Conservation (phyloP, 2,888 invertebrate species). For the Acleris emargana region DNA sequence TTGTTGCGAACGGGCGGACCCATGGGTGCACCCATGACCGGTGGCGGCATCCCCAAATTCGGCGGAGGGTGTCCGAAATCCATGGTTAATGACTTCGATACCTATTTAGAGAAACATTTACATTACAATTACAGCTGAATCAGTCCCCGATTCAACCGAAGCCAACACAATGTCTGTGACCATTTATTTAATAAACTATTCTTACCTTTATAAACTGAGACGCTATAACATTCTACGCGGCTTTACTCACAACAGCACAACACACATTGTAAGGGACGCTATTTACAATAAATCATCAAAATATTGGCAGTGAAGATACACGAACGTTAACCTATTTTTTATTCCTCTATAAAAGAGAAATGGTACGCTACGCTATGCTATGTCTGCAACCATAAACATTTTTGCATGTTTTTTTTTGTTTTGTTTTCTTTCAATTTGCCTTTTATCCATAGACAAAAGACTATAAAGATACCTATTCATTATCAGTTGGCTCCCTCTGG, state of each 20-base stretch:
- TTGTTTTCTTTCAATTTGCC: constrained; percentile 12
- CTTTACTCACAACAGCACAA: constrained; percentile 55
- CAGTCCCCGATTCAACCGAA: constrained; percentile 8
- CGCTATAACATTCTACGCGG: constrained; percentile 70
- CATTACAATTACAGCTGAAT: constrained; percentile 52
- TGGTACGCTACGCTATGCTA: constrained; percentile 46
- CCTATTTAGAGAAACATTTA: constrained; percentile 74
- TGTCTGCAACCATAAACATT: constrained; percentile 24
- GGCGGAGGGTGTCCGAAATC: constrained; percentile 79
- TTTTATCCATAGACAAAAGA: constrained; percentile 11
- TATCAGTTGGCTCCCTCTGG: background rate
- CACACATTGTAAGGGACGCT: constrained; percentile 52
- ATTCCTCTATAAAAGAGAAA: constrained; percentile 56
- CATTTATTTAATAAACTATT: constrained; percentile 37
- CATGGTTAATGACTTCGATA: constrained; percentile 74
- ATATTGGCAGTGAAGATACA: constrained; percentile 49
- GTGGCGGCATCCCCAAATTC: constrained; percentile 74
- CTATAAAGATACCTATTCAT: constrained; percentile 2
- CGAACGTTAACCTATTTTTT: constrained; percentile 67
- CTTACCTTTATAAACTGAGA: constrained; percentile 69
- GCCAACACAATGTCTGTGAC: constrained; percentile 20
- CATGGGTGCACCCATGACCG: constrained; percentile 62
- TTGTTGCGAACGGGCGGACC: constrained; percentile 72
- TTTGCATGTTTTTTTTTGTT: constrained; percentile 9
- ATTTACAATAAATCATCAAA: constrained; percentile 52